A percentile compares a stretch with the other conserved stretches of the same genome.
Evolutionary conservation across 2,113 vertebrate genomes (phyloP).

Genomic region (Blennius ocellaris): DNA sequence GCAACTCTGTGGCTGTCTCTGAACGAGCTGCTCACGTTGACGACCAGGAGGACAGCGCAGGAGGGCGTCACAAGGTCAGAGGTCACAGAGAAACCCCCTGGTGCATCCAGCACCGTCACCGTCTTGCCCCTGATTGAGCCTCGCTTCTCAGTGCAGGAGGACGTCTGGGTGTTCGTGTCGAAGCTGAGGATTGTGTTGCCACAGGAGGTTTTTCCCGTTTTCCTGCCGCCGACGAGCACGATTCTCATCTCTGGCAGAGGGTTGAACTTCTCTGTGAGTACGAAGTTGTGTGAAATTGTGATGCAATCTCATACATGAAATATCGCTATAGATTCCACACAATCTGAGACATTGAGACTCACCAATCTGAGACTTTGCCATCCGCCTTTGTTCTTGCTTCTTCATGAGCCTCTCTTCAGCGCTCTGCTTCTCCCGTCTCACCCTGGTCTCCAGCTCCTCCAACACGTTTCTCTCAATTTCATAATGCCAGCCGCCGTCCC

Average conservation of each 20-base stretch:
- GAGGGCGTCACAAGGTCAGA: slow-evolving; percentile 45
- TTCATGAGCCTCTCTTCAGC: slow-evolving; percentile 41
- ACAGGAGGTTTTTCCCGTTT: slow-evolving; percentile 77
- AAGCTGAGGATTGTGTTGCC: slow-evolving; percentile 77
- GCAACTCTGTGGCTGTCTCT: slow-evolving; percentile 26
- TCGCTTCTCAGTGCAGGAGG: slow-evolving; percentile 28
- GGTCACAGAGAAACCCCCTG: slow-evolving; percentile 47
- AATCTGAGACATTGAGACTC: too few species aligned
- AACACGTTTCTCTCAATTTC: slow-evolving; percentile 38
- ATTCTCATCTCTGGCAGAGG: slow-evolving; percentile 53
- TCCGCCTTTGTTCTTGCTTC: slow-evolving; percentile 52
- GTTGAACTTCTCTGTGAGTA: slow-evolving; percentile 52
- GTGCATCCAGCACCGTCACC: slow-evolving; percentile 70
- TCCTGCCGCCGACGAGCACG: slow-evolving; percentile 60
- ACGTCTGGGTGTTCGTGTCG: slow-evolving; percentile 23
- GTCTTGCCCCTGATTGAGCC: slow-evolving; percentile 18
- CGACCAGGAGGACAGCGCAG: slow-evolving; percentile 66
- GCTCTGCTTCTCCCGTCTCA: slow-evolving; percentile 44
- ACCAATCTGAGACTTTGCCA: slow-evolving; percentile 61
- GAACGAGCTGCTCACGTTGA: slow-evolving; percentile 75
- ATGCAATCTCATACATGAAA: too few species aligned
- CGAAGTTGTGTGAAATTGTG: not conserved
- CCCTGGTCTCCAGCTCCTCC: slow-evolving; percentile 49
- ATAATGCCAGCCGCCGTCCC: slow-evolving; percentile 16
- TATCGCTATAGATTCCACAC: too few species aligned